Base-by-base conservation (phyloP, 2,113 vertebrate species). In the Dicrurus megarhynchus region DNA sequence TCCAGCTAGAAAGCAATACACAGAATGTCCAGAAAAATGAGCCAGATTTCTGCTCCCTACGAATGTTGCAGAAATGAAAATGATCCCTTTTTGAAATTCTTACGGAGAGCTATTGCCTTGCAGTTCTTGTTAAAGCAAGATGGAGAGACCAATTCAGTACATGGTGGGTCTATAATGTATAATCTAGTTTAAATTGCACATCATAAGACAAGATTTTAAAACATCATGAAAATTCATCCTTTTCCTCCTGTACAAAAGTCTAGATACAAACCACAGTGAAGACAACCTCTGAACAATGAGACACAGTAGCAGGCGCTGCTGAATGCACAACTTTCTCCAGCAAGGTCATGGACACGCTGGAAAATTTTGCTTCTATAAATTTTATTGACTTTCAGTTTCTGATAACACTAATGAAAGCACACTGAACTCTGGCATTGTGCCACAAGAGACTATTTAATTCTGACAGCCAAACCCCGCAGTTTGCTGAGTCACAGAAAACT, bases 401-500 rank as follows among this genome's bases (percentile, higher is more conserved):
- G 93, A 70, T 78, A 95, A 74, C 50, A 53, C 57, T 46, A 86
- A 46, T 42, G 71, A 92, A 90, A 74, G 71, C 59, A 86, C 20
- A 17, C 87, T 46, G 80, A 94, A 74, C 64, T 70, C 87, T 67
- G 89, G 96, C 64, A 0, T 30, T 81, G 68, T 46, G 84, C 95
- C 96, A 89, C 1, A 2, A 73, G 22, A 92, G 37, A 67, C 76
- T 84, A 4, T 84, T 94, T 84, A 50, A 78, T 81, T 95, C 93
- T 84, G 84, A 74, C 84, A 93, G 93, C 60, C 59, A 81, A 89
- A 74, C 16, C 13, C 26, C 3, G 3, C 77, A 37, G 60, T 50
- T 84, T 63, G 89, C 91, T 95, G 95, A 97, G 89, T 94, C 91
- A 94, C 56, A 53, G 81, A 74, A 94, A 94, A 89, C 69, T 67